Evolutionary conservation across 2,888 invertebrate genomes (phyloP).

Genomic region (Anarsia innoxiella): DNA sequence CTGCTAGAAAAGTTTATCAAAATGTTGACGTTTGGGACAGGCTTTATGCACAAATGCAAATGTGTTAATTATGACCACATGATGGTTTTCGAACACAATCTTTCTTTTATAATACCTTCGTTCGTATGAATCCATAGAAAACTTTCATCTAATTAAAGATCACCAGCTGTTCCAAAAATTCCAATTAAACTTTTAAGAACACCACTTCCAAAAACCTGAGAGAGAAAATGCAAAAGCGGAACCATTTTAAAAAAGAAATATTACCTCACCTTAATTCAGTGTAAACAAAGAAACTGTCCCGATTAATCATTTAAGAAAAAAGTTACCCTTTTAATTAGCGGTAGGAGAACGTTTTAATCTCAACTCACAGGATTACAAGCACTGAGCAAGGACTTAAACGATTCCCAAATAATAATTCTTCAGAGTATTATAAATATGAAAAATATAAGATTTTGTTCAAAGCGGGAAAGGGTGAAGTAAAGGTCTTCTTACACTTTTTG

Average conservation of each 20-base stretch:
- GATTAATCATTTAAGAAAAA: constrained; percentile 62
- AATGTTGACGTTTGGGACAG: too few species aligned
- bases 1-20: too few species aligned
- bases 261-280: constrained; percentile 19
- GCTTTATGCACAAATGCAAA: too few species aligned
- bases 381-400: constrained; percentile 72
- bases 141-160: too few species aligned
- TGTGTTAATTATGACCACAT: too few species aligned
- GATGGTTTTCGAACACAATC: too few species aligned
- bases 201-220: too few species aligned
- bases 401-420: constrained; percentile 73
- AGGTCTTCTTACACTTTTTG: constrained; percentile 14
- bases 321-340: constrained; percentile 70
- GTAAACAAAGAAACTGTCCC: constrained; percentile 31
- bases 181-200: too few species aligned
- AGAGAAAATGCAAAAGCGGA: constrained; percentile 4
- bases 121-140: too few species aligned
- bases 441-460: constrained; percentile 50
- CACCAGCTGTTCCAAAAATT: too few species aligned
- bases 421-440: constrained; percentile 67
- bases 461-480: constrained; percentile 34
- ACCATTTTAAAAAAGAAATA: constrained; percentile 7
- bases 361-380: constrained; percentile 59
- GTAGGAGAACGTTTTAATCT: constrained; percentile 62
- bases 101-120: too few species aligned